Base-by-base conservation (phyloP, 1,140 invertebrate species). In the Drosophila malerkotliana region DNA sequence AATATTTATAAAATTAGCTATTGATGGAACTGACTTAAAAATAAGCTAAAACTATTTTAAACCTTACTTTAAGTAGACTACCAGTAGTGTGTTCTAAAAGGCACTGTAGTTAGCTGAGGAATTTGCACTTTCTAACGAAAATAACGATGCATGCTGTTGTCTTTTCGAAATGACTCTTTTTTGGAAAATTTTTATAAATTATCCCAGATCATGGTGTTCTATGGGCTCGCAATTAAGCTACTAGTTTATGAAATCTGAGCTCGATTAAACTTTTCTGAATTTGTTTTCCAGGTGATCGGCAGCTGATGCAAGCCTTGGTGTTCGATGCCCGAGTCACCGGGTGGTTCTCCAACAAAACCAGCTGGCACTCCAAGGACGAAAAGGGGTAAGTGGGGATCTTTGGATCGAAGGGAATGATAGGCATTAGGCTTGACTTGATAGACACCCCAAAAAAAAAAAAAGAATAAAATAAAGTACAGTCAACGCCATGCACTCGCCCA, bases 281-380 rank as follows among this genome's bases (percentile, higher is more conserved):
- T 2, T 75, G 1, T 34, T 26, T 92, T 91, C 26, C 91, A 96
- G 96, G 96, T 92, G 97, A 98, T 90, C 95, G 97, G 69, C 95
- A 96, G 77, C 92, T 98, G 18, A 94, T 98, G 82, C 94, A 96
- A 79, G 96, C 95, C 51, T 92, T 98, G 28, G 95, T 98, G 0
- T 97, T 96, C 79, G 97, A 98, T 92, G 97, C 97, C 1, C 95
- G 96, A 81, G 95, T 96, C 76, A 98, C 97, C 9, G 94, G 95
- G 73, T 96, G 96, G 94, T 98, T 97, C 90, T 94, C 95, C 79
- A 94, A 96, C 82, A 95, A 94, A 73, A 94, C 94, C 26, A 95
- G 94, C 44, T 94, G 93, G 55, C 94, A 94, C 28, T 94, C 93
- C 14, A 95, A 95, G 67, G 95, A 96, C 71, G 95, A 92, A 73